These are phyloP conservation scores for Rhynchotus rufescens DNA, from an alignment of 2,797 vertebrate species.

Conservation along the genomic window DNA sequence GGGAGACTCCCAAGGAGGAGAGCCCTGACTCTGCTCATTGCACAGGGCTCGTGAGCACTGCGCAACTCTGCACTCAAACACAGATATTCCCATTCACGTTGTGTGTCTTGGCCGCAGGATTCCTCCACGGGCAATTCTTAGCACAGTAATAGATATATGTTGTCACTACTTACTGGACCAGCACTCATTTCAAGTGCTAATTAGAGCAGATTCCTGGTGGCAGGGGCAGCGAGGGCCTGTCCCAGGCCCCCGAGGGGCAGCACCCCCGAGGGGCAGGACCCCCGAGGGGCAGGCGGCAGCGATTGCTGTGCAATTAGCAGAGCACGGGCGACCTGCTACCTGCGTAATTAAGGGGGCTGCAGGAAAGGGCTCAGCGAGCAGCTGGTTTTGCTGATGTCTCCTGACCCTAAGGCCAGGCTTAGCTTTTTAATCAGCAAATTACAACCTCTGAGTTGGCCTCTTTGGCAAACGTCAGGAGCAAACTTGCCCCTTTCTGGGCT, in stretches of 20 bases:
- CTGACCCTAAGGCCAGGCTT: slow-evolving; percentile 58
- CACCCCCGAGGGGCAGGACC: no score
- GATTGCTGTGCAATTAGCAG: slow-evolving; percentile 3
- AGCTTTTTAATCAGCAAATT: slow-evolving; percentile 57
- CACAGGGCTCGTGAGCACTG: background rate
- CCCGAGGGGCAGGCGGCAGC: slow-evolving; percentile 57
- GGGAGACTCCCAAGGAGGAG: no score
- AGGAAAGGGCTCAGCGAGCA: background rate
- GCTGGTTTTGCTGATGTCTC: slow-evolving; percentile 44
- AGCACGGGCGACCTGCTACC: slow-evolving; percentile 7
- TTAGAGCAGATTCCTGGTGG: slow-evolving; percentile 55
- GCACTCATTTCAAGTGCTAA: slow-evolving; percentile 58
- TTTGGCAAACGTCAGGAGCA: slow-evolving; percentile 41
- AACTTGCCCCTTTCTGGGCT: background rate
- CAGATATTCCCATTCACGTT: background rate
- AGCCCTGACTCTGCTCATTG: no score
- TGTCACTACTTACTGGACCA: slow-evolving; percentile 56
- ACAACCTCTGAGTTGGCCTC: slow-evolving; percentile 35
- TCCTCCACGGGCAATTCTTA: slow-evolving; percentile 31
- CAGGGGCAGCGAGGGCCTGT: slow-evolving; percentile 45
- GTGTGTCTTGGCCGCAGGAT: background rate
- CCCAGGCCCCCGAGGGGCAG: background rate
- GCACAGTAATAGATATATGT: slow-evolving; percentile 30
- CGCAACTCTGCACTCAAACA: background rate
- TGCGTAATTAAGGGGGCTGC: slow-evolving; percentile 9